Conservation (phyloP, 1,140 invertebrate genomes). For the Plectrocnemia conspersa region DNA sequence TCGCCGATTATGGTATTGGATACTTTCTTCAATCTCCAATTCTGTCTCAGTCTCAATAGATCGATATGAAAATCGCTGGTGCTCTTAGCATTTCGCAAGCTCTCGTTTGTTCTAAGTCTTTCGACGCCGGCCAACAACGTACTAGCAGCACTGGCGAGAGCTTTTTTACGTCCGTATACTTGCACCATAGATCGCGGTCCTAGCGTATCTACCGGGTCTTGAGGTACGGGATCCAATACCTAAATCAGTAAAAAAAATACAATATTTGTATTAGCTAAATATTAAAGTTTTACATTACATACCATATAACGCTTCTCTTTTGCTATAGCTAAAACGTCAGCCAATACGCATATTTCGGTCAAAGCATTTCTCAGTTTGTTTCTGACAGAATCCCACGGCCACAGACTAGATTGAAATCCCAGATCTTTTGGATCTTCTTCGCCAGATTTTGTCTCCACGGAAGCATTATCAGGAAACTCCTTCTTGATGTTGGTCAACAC, state of each 20-base stretch:
- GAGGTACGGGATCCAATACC: constrained; percentile 80
- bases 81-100: constrained; percentile 65
- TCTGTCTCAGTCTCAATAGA: constrained; percentile 80
- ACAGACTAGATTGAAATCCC: constrained; percentile 78
- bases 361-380: constrained; percentile 81
- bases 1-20: constrained; percentile 94
- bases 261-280: neutral
- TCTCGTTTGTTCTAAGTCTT: constrained; percentile 73
- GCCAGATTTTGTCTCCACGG: constrained; percentile 38
- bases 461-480: constrained; percentile 50
- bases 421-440: constrained; percentile 73
- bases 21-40: constrained; percentile 93
- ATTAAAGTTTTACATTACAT: constrained; percentile 23
- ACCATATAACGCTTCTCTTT: constrained; percentile 94
- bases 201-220: constrained; percentile 75
- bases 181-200: constrained; percentile 84
- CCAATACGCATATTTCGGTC: constrained; percentile 88
- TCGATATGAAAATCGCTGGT: constrained; percentile 91
- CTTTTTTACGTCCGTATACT: constrained; percentile 90
- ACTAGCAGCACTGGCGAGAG: constrained; percentile 73
- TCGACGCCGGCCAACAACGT: constrained; percentile 83
- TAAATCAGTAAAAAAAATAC: constrained; percentile 34
- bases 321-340: constrained; percentile 87
- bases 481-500: constrained; percentile 62
- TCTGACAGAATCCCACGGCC: constrained; percentile 92